phyloP scores from a whole-genome alignment of 1,140 invertebrate genomes.

The Yoshiicerus persimilis region DNA sequence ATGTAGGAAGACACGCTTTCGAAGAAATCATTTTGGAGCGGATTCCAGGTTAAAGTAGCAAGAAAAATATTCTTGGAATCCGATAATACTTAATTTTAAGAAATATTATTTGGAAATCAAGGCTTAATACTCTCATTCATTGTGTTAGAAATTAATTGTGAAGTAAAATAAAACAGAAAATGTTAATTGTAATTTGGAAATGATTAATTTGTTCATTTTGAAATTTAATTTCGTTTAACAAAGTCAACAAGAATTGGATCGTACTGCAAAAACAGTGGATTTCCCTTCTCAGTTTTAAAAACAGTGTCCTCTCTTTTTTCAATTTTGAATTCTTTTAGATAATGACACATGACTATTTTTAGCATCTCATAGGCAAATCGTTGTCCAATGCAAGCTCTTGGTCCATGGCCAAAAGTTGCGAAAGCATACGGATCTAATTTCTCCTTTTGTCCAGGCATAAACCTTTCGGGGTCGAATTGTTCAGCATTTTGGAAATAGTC shows the following conservation, averaged over 20 bases:
- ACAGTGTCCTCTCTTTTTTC: background rate
- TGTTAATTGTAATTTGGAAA: too few species aligned
- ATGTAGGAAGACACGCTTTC: too few species aligned
- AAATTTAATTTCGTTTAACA: background rate
- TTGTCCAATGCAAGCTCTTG: slow-evolving; percentile 54
- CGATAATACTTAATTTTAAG: too few species aligned
- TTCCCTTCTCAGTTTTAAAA: background rate
- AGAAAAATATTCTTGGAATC: too few species aligned
- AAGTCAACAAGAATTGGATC: background rate
- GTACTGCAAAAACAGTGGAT: background rate
- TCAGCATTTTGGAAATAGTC: slow-evolving; percentile 57
- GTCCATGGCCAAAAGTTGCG: slow-evolving; percentile 65
- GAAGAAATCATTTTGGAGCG: too few species aligned
- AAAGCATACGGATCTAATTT: slow-evolving; percentile 57
- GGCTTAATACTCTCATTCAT: too few species aligned
- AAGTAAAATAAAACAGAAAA: too few species aligned
- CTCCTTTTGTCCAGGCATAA: slow-evolving; percentile 52
- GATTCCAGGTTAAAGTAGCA: too few species aligned
- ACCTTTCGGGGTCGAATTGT: slow-evolving; percentile 63
- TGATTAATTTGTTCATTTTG: too few species aligned
- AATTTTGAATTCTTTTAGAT: background rate
- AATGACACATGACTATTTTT: background rate
- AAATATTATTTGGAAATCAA: too few species aligned
- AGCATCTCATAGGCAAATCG: slow-evolving; percentile 52
- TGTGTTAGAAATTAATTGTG: too few species aligned